A percentile compares a stretch with the other conserved stretches of the same genome.
phyloP scores from a whole-genome alignment of 1,140 invertebrate genomes.

The Helicoverpa armigera region DNA sequence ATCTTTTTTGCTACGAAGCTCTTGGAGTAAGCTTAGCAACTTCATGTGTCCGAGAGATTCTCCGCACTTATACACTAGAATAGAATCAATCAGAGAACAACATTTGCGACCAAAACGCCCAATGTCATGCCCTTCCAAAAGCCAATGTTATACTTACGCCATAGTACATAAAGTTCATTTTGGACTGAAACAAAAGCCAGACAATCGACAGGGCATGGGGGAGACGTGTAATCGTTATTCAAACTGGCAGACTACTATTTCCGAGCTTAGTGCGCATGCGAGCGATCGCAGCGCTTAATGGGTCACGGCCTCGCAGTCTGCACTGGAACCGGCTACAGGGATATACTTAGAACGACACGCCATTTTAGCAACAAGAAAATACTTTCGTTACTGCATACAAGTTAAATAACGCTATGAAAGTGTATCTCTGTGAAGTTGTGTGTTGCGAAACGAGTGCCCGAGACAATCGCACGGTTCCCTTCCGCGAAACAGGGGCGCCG shows the following conservation, averaged over 20 bases:
- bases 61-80: conserved; percentile 53
- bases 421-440: conserved; percentile 31
- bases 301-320: conserved; percentile 81
- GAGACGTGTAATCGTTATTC: conserved; percentile 81
- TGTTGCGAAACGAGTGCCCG: conserved; percentile 45
- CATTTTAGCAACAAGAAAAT: conserved; percentile 59
- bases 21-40: conserved; percentile 24
- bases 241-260: conserved; percentile 74
- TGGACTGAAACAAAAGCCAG: conserved; percentile 70
- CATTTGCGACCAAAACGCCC: conserved; percentile 22
- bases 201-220: conserved; percentile 68
- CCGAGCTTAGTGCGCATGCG: conserved; percentile 78
- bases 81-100: conserved; percentile 60
- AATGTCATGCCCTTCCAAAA: background rate
- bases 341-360: conserved; percentile 75
- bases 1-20: background rate
- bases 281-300: conserved; percentile 69
- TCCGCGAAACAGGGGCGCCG: conserved; percentile 52
- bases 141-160: conserved; percentile 16
- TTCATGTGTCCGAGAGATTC: conserved; percentile 24
- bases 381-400: conserved; percentile 23
- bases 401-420: conserved; percentile 44
- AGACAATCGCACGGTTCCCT: conserved; percentile 42
- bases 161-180: conserved; percentile 57
- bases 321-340: conserved; percentile 68